phyloP scores from a whole-genome alignment of 23 tunicate genomes.

The Corella eumyota region DNA sequence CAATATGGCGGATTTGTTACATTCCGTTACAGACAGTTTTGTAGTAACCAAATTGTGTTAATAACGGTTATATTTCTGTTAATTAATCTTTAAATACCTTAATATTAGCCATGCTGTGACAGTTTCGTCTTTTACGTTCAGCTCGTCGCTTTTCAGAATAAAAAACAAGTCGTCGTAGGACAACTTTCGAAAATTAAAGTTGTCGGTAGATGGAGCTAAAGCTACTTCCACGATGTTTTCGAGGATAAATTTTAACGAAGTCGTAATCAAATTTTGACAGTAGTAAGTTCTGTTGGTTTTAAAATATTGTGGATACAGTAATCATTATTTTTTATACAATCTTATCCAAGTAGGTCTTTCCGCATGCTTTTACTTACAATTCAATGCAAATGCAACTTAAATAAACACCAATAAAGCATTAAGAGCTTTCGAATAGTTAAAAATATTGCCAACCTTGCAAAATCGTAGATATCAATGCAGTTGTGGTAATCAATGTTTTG shows the following conservation, averaged over 20 bases:
- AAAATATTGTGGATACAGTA: too few relatives aligned
- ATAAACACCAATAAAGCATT: not conserved
- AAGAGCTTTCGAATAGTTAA: not conserved
- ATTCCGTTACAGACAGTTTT: too few relatives aligned
- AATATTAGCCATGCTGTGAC: constrained; percentile 23
- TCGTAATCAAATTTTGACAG: constrained; percentile 23
- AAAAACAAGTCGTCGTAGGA: constrained; percentile 22
- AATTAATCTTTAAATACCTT: constrained; percentile 17
- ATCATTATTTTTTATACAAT: too few relatives aligned
- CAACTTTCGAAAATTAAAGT: constrained; percentile 16
- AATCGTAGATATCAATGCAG: constrained; percentile 59
- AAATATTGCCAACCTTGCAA: constrained; percentile 67
- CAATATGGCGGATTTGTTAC: too few relatives aligned
- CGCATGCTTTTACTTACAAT: too few relatives aligned
- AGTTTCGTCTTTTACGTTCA: constrained; percentile 39
- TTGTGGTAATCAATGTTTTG: constrained; percentile 10
- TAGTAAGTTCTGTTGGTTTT: constrained; percentile 58
- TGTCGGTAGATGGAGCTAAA: constrained; percentile 2
- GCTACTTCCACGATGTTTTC: constrained; percentile 25
- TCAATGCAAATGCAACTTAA: too few relatives aligned
- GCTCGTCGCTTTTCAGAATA: constrained; percentile 26
- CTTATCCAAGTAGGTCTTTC: too few relatives aligned
- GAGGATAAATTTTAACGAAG: constrained; percentile 18
- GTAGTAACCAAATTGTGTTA: too few relatives aligned
- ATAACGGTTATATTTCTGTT: too few relatives aligned